Evolutionary conservation across 2,888 invertebrate genomes (phyloP), one percentile per base, ranked within the genome.

Genomic region (Sepiola atlantica): DNA sequence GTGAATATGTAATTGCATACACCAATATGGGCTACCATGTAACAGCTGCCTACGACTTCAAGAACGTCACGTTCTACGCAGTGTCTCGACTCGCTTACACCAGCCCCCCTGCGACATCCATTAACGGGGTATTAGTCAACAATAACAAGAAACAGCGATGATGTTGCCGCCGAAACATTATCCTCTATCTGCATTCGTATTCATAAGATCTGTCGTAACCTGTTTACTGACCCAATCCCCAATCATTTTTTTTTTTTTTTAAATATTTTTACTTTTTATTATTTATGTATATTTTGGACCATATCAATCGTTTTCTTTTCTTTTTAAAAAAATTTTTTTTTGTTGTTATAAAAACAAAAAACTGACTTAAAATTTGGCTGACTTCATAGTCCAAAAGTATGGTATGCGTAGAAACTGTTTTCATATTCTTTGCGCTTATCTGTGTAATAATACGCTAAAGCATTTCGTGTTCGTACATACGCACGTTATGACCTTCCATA

Each of bases 21-120:
- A 98, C 98, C 95, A 99, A 99, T 97, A 99, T 99, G 98, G 98
- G 98, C 94, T 99, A 99, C 97, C 99, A 99, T 97, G 98, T 98
- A 95, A 98, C 99, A 90, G 98, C 99, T 94, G 98, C 98, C 95
- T 98, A 98, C 97, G 99, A 99, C 97, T 98, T 99, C 95, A 94
- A 95, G 77, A 95, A 96, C 94, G 95, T 95, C 92, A 94, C 94
- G 35, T 92, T 96, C 18, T 57, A 96, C 35, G 95, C 95, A n/a
- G 54, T n/a, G 24, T 35, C 77, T 35, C 77, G 55, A 54, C 1
- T 92, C 35, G 92, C 35, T 92, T 91, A 35, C 20, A 35, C 32
- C 35, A 57, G 55, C 24, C 54, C 57, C 35, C 35, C 45, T 35
- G 35, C 91, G 16, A 91, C 57, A 45, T 35, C 57, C 55, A 55